These are phyloP conservation scores for Drosophila nigricruria DNA, from an alignment of 2,888 invertebrate genomes.

Conservation along the genomic window DNA sequence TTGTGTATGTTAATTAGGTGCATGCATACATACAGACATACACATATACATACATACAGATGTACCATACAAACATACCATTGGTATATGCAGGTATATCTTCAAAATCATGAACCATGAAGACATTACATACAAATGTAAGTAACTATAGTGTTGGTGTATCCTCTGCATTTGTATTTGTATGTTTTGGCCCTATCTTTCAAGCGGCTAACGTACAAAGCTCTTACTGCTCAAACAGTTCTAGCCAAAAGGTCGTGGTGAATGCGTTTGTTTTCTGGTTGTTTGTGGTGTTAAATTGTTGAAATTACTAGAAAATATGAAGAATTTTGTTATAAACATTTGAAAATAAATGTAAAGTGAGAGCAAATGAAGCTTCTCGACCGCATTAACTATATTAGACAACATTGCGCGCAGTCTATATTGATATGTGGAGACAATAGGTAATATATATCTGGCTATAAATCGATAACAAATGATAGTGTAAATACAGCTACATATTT, in stretches of 20 bases:
- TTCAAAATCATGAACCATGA: constrained; percentile 45
- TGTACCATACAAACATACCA: background rate
- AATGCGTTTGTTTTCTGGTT: constrained; percentile 8
- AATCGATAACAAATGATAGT: constrained; percentile 5
- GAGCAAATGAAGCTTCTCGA: constrained; percentile 67
- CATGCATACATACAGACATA: background rate
- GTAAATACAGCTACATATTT: background rate
- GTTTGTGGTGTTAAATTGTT: constrained; percentile 14
- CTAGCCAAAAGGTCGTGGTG: constrained; percentile 18
- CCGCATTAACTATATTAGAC: constrained; percentile 59
- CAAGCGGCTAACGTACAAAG: constrained; percentile 15
- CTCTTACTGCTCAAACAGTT: constrained; percentile 43
- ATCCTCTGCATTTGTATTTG: background rate
- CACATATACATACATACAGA: background rate
- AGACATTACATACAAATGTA: constrained; percentile 38
- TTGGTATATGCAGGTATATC: constrained; percentile 2
- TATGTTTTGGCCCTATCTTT: constrained; percentile 20
- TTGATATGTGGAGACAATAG: constrained; percentile 62
- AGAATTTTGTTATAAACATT: background rate
- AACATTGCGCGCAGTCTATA: constrained; percentile 53
- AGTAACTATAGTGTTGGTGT: background rate
- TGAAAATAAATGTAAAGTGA: constrained; percentile 2
- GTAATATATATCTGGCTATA: constrained; percentile 32
- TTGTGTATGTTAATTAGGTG: constrained; percentile 11
- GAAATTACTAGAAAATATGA: background rate